phyloP scores from a whole-genome alignment of 2,888 invertebrate genomes.

The Drosophila ustulata region DNA sequence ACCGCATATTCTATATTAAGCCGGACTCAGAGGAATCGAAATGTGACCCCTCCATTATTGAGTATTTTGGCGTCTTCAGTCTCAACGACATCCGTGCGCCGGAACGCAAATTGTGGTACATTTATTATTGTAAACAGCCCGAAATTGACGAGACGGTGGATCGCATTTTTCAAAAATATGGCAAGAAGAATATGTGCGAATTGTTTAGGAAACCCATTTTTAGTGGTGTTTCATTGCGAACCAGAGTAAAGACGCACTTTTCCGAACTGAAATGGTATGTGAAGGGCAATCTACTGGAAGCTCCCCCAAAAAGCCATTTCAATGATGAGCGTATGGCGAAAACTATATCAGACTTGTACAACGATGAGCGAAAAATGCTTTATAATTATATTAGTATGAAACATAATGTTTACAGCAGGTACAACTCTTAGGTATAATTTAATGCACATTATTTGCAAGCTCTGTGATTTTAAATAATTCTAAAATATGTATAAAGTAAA shows the following conservation, averaged over 20 bases:
- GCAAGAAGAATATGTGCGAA: constrained; percentile 68
- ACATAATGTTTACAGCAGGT: constrained; percentile 3
- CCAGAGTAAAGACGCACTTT: constrained; percentile 59
- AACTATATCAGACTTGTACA: constrained; percentile 44
- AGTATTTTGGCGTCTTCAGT: constrained; percentile 62
- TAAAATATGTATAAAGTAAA: background rate
- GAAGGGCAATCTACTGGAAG: constrained; percentile 64
- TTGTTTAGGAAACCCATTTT: constrained; percentile 62
- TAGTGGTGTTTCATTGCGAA: constrained; percentile 54
- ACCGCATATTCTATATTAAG: constrained; percentile 40
- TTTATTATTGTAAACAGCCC: constrained; percentile 59
- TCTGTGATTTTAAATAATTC: constrained; percentile 37
- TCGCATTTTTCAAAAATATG: constrained; percentile 60
- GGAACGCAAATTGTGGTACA: constrained; percentile 64
- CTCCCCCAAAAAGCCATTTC: constrained; percentile 59
- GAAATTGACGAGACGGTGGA: constrained; percentile 61
- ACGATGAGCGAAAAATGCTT: constrained; percentile 53
- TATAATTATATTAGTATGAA: constrained; percentile 57
- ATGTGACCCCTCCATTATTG: constrained; percentile 43
- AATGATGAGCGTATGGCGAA: constrained; percentile 60
- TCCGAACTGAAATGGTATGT: constrained; percentile 53
- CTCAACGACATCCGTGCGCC: constrained; percentile 52
- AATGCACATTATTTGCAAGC: background rate
- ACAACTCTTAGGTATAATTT: background rate
- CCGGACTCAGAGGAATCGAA: constrained; percentile 1